Conservation (phyloP, 2,797 vertebrate species). For the Propithecus perrieri region DNA sequence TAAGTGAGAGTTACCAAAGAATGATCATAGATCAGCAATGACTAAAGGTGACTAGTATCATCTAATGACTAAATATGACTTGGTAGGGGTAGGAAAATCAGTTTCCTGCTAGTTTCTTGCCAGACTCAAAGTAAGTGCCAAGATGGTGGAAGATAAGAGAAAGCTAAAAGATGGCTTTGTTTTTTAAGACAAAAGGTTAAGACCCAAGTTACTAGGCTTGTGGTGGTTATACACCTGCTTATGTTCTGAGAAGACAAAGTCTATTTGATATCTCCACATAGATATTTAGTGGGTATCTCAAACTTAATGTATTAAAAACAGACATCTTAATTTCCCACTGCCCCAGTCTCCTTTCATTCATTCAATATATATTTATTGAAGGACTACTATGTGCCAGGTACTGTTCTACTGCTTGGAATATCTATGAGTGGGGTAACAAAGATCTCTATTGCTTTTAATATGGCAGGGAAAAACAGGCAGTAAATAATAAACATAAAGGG, state of each 20-base stretch:
- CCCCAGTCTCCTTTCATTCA: background rate
- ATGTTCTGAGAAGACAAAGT: background rate
- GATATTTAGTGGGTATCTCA: background rate
- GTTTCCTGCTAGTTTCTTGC: background rate
- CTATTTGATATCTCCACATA: background rate
- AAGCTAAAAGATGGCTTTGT: background rate
- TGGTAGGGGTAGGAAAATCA: background rate
- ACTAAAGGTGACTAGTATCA: background rate
- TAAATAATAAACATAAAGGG: background rate
- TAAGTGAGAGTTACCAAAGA: background rate
- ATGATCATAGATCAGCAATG: background rate
- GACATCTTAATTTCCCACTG: background rate
- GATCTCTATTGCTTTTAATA: background rate
- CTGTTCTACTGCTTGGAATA: background rate
- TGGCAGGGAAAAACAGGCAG: background rate
- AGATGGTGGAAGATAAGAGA: background rate
- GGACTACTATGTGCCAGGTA: background rate
- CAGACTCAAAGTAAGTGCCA: background rate
- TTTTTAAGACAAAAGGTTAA: background rate
- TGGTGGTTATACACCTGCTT: background rate
- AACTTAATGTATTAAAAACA: conserved; percentile 15
- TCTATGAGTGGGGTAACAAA: background rate
- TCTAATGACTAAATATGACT: background rate
- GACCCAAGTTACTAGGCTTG: background rate
- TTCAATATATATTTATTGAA: background rate